Conservation (phyloP, 2,797 vertebrate genomes). For the Lycodopsis pacificus region DNA sequence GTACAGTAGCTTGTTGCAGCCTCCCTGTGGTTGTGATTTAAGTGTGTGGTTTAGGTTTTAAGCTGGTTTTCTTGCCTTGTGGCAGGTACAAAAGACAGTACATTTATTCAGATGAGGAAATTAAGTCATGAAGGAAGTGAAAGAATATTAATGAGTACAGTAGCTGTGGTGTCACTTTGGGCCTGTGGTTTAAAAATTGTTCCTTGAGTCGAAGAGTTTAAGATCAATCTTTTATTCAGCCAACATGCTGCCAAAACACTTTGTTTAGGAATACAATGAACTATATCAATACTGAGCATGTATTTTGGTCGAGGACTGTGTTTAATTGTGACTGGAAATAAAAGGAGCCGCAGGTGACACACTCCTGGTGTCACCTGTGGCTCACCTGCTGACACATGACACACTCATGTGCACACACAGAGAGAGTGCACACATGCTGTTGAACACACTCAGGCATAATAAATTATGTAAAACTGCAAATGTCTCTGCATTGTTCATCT, state of each 20-base stretch:
- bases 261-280: background rate
- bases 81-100: background rate
- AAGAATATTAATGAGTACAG: background rate
- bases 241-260: background rate
- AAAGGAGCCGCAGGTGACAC: conserved; percentile 26
- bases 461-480: background rate
- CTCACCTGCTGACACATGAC: conserved; percentile 42
- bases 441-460: background rate
- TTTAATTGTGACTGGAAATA: conserved; percentile 31
- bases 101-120: background rate
- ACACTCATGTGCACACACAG: conserved; percentile 10
- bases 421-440: background rate
- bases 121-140: background rate
- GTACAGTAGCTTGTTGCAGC: conserved; percentile 6
- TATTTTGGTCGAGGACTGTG: conserved; percentile 32
- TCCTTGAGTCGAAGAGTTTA: background rate
- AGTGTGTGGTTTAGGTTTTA: background rate
- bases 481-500: background rate
- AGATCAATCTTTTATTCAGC: background rate
- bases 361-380: conserved; percentile 49
- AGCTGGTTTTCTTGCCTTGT: background rate
- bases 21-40: background rate
- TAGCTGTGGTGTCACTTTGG: background rate
- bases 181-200: background rate
- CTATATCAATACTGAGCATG: conserved; percentile 25